Evolutionary conservation across 2,888 invertebrate species (phyloP).

Genomic region (Conus canariensis): DNA sequence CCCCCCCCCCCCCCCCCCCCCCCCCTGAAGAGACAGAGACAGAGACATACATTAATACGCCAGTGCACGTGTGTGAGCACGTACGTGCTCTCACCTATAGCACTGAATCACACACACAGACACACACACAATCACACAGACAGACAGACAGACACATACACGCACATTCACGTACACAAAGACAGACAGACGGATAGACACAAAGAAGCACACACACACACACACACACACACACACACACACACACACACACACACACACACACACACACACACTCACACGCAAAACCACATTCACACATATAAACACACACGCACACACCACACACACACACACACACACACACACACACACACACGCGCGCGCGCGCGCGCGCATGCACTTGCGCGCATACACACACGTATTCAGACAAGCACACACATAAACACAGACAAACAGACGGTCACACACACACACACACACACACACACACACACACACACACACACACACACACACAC

Average conservation of each 20-base stretch:
- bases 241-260: neutral
- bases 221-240: slow-evolving; percentile 1
- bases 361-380: neutral
- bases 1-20: no score
- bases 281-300: neutral
- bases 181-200: no score
- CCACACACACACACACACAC: neutral
- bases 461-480: neutral
- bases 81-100: no score
- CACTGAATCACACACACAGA: neutral
- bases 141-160: no score
- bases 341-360: neutral
- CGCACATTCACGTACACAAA: no score
- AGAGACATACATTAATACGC: no score
- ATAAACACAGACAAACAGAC: no score
- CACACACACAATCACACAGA: neutral
- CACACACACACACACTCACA: neutral
- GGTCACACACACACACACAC: neutral
- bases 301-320: neutral
- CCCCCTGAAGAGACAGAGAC: no score
- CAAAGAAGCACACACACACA: neutral
- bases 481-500: neutral
- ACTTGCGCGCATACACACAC: no score
- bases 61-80: no score
- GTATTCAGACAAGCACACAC: no score